A percentile compares a stretch with the other conserved stretches of the same genome.
Conservation (phyloP, 2,888 invertebrate genomes). For the Sicus ferrugineus region DNA sequence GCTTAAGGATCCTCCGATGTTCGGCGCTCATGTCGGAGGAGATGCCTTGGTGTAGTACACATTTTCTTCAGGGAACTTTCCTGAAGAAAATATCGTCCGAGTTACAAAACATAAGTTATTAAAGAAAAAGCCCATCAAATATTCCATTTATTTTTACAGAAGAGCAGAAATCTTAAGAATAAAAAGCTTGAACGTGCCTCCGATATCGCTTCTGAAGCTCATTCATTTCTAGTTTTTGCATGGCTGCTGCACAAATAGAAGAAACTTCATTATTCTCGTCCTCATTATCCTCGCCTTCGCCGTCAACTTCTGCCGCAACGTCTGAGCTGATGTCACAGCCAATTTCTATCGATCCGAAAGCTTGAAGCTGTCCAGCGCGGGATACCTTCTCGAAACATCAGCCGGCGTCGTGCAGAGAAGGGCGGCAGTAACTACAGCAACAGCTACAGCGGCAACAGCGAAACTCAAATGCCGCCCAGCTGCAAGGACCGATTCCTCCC, state of each 20-base stretch:
- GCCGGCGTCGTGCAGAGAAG: constrained; percentile 41
- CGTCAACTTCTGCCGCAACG: constrained; percentile 26
- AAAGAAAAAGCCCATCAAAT: no score
- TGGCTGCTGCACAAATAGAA: constrained; percentile 13
- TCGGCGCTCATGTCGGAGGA: no score
- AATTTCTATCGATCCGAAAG: constrained; percentile 51
- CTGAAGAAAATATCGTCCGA: no score
- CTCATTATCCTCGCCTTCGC: constrained; percentile 8
- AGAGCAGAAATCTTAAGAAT: not conserved
- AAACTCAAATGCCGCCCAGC: constrained; percentile 25
- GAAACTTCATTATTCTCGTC: not conserved
- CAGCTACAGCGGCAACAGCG: constrained; percentile 20
- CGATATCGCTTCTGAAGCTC: constrained; percentile 9
- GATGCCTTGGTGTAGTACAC: no score
- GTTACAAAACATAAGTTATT: no score
- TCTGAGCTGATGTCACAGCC: constrained; percentile 50
- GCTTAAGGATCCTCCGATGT: no score
- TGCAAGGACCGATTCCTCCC: constrained; percentile 14
- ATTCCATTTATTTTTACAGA: no score
- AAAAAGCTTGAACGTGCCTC: constrained; percentile 2
- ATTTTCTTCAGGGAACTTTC: no score
- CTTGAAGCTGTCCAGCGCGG: constrained; percentile 47
- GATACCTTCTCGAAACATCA: constrained; percentile 47
- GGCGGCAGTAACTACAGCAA: constrained; percentile 7
- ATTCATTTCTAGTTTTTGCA: constrained; percentile 20